These are phyloP conservation scores for Leucoraja erinaceus DNA, from an alignment of 2,113 vertebrate genomes.

Conservation along the genomic window DNA sequence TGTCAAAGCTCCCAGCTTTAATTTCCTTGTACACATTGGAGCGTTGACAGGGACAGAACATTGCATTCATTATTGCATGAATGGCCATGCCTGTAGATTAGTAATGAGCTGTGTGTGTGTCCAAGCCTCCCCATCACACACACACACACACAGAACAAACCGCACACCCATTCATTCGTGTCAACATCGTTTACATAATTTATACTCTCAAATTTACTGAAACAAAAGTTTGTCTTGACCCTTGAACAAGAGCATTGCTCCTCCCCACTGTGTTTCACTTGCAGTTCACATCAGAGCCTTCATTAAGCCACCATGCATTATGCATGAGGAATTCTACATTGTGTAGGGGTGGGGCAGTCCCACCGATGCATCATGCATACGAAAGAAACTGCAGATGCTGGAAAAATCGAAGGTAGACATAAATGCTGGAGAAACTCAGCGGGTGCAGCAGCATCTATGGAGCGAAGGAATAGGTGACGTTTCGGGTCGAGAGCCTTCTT, in stretches of 20 bases:
- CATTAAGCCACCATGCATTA: background rate
- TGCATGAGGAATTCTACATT: background rate
- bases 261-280: background rate
- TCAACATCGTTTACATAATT: constrained; percentile 4
- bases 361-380: too few species aligned
- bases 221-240: constrained; percentile 12
- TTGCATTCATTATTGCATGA: background rate
- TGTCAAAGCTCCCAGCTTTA: background rate
- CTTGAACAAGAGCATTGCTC: background rate
- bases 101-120: too few species aligned
- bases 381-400: too few species aligned
- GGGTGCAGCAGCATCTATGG: too few species aligned
- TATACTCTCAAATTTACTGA: background rate
- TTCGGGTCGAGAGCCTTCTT: too few species aligned
- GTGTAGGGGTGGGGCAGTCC: too few species aligned
- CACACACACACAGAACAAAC: background rate
- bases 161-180: background rate
- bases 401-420: too few species aligned
- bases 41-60: background rate
- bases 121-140: background rate
- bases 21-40: background rate
- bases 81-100: background rate
- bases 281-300: background rate
- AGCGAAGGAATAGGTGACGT: too few species aligned
- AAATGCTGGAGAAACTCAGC: too few species aligned